phyloP scores from a whole-genome alignment of 2,888 invertebrate genomes.

The Andrena haemorrhoa region DNA sequence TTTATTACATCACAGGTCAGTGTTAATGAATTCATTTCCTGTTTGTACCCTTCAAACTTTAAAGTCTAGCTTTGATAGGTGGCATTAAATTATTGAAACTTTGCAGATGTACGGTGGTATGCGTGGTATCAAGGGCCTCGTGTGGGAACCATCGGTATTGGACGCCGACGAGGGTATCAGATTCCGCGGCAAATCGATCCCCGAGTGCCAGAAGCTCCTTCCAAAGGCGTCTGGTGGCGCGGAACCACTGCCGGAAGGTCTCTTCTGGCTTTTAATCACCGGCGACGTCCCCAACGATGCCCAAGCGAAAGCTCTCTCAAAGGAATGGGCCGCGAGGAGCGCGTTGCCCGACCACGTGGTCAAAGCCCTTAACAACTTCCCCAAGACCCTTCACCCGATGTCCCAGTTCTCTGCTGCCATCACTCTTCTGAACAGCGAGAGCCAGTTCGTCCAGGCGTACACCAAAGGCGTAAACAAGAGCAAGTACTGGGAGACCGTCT shows the following conservation, averaged over 20 bases:
- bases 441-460: slow-evolving; percentile 96
- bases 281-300: slow-evolving; percentile 94
- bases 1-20: slow-evolving; percentile 23
- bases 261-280: slow-evolving; percentile 97
- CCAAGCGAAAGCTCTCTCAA: slow-evolving; percentile 87
- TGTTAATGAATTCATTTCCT: slow-evolving; percentile 7
- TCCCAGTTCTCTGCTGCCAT: slow-evolving; percentile 96
- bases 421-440: slow-evolving; percentile 96
- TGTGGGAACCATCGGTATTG: slow-evolving; percentile 97
- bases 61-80: not conserved
- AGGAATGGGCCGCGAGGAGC: slow-evolving; percentile 88
- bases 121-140: slow-evolving; percentile 97
- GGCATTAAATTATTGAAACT: not conserved
- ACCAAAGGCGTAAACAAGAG: slow-evolving; percentile 94
- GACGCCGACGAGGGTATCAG: slow-evolving; percentile 98
- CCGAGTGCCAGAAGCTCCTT: slow-evolving; percentile 94
- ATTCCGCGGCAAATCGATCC: slow-evolving; percentile 97
- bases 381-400: slow-evolving; percentile 96
- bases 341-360: slow-evolving; percentile 97
- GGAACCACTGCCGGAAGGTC: slow-evolving; percentile 96
- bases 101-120: slow-evolving; percentile 95
- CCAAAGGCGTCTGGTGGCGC: slow-evolving; percentile 93
- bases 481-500: slow-evolving; percentile 95
- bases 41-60: not conserved
- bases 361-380: slow-evolving; percentile 96